Conservation (phyloP, 2,888 invertebrate genomes). For the Apodemia mormo region DNA sequence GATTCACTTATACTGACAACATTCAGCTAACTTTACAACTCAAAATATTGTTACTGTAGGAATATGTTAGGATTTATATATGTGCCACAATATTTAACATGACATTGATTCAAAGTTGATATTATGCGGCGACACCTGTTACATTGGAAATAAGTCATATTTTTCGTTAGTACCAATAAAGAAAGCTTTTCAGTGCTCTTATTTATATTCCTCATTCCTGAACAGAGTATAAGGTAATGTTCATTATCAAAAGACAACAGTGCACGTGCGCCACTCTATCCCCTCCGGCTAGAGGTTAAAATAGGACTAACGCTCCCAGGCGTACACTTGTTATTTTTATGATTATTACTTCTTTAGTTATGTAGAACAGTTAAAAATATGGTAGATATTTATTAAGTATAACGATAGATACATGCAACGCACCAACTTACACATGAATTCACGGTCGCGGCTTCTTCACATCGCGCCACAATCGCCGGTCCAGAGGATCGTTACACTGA, state of each 20-base stretch:
- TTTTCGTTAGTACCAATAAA: background rate
- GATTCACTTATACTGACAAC: too few relatives aligned
- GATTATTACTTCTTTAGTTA: constrained; percentile 55
- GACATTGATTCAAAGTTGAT: background rate
- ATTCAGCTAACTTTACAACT: too few relatives aligned
- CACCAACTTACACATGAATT: constrained; percentile 79
- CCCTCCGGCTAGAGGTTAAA: constrained; percentile 63
- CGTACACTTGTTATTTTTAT: constrained; percentile 57
- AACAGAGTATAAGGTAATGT: constrained; percentile 43
- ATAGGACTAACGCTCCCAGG: constrained; percentile 52
- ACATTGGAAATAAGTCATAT: background rate
- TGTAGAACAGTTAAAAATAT: constrained; percentile 24
- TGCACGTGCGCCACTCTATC: constrained; percentile 70
- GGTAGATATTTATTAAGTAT: constrained; percentile 10
- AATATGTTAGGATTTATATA: too few relatives aligned
- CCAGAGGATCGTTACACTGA: constrained; percentile 84
- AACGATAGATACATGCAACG: constrained; percentile 45
- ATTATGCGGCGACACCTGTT: constrained; percentile 8
- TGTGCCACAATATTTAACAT: background rate
- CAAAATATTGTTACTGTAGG: too few relatives aligned
- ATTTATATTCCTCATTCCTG: constrained; percentile 41
- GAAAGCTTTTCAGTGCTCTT: constrained; percentile 3
- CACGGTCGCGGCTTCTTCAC: constrained; percentile 69
- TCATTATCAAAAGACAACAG: constrained; percentile 55
- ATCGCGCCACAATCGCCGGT: constrained; percentile 85